Percentiles rank a stretch among this genome's conserved stretches.
phyloP scores from a whole-genome alignment of 30 jellyfish, hydroid and myxozoan species.

The Clytia hemisphaerica region DNA sequence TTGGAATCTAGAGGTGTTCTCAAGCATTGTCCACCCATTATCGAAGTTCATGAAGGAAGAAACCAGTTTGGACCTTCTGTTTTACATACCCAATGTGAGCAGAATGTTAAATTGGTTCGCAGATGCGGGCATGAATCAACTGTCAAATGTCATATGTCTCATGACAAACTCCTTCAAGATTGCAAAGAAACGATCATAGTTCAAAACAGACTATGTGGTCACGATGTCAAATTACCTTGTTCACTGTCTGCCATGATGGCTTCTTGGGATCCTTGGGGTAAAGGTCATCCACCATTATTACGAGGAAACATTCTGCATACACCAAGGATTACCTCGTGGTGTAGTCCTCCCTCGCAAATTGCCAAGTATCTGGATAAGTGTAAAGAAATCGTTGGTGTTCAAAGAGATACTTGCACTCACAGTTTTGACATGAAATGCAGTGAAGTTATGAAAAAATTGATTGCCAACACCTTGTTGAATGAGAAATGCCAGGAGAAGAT shows the following conservation, averaged over 20 bases:
- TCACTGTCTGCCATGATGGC: not conserved
- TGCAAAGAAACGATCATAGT: not conserved
- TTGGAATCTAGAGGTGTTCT: not conserved
- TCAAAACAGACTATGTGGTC: not conserved
- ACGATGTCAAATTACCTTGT: not conserved
- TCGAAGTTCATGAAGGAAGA: conserved; percentile 11
- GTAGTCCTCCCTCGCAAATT: not conserved
- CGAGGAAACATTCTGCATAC: not conserved
- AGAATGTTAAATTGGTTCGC: not conserved
- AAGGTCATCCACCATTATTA: not conserved
- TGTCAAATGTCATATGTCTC: not conserved
- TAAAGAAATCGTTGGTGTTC: not conserved
- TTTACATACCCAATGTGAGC: not conserved
- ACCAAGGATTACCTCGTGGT: not conserved
- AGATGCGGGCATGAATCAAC: conserved; percentile 1
- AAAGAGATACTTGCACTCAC: conserved; percentile 7
- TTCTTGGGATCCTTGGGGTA: conserved; percentile 16
- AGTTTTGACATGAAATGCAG: not conserved
- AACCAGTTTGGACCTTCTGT: not conserved
- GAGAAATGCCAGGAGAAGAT: not conserved
- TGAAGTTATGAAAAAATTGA: too few species aligned
- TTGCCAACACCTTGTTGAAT: not conserved
- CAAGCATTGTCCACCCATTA: not conserved
- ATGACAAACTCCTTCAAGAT: not conserved
- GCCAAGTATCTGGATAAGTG: not conserved